A percentile compares a stretch with the other conserved stretches of the same genome.
Conservation (phyloP, 2,113 vertebrate species). For the Corythoichthys intestinalis region DNA sequence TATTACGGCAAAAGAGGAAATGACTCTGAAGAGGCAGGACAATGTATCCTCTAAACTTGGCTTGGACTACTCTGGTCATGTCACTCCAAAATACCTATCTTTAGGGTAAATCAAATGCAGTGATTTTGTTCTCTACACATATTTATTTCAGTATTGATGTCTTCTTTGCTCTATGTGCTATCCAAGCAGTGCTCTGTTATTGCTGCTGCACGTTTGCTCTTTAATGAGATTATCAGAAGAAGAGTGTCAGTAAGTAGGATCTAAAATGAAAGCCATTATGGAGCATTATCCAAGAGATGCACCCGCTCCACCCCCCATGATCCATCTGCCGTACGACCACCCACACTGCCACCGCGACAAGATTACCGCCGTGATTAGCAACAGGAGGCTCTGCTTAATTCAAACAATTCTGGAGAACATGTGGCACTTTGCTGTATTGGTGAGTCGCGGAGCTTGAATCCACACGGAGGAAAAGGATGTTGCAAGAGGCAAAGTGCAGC, state of each 20-base stretch:
- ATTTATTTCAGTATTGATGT: slow-evolving; percentile 18
- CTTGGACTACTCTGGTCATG: not conserved
- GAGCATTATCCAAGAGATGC: slow-evolving; percentile 76
- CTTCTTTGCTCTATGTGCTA: slow-evolving; percentile 24
- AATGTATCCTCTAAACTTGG: slow-evolving; percentile 6
- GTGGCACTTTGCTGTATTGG: slow-evolving; percentile 59
- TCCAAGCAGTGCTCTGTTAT: slow-evolving; percentile 41
- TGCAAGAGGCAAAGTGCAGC: slow-evolving; percentile 5
- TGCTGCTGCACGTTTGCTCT: slow-evolving; percentile 56
- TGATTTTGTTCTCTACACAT: slow-evolving; percentile 15
- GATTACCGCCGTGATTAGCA: slow-evolving; percentile 76
- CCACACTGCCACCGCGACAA: slow-evolving; percentile 72
- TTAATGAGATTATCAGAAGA: slow-evolving; percentile 81
- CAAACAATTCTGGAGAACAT: slow-evolving; percentile 75
- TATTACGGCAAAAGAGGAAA: slow-evolving; percentile 54
- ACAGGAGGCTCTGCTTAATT: slow-evolving; percentile 71
- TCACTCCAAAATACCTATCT: slow-evolving; percentile 13
- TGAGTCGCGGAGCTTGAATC: slow-evolving; percentile 39
- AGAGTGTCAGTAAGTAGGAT: slow-evolving; percentile 82
- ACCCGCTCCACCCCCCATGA: slow-evolving; percentile 43
- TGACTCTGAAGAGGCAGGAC: slow-evolving; percentile 38
- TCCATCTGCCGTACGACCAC: slow-evolving; percentile 76
- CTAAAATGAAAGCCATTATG: slow-evolving; percentile 83
- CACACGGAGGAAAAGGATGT: slow-evolving; percentile 24
- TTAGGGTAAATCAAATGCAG: slow-evolving; percentile 10